phyloP scores from a whole-genome alignment of 2,797 vertebrate genomes.

The Etheostoma perlongum region DNA sequence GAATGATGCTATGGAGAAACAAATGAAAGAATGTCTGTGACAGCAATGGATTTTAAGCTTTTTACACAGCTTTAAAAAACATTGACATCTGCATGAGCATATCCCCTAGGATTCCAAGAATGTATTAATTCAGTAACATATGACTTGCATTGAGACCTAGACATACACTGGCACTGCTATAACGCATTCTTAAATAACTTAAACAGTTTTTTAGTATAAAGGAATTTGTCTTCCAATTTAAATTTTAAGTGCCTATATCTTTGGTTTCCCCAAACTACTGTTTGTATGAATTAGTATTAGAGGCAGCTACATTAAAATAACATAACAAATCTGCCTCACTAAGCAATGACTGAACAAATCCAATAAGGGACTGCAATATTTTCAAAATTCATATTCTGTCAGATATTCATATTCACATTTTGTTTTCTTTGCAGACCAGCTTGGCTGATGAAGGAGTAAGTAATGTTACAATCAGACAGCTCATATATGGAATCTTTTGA shows the following conservation, averaged over 20 bases:
- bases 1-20: constrained; percentile 58
- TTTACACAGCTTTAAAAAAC: constrained; percentile 29
- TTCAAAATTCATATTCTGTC: not conserved
- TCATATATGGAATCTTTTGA: constrained; percentile 11
- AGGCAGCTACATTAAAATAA: not conserved
- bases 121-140: not conserved
- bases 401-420: constrained; percentile 12
- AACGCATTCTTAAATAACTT: not conserved
- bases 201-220: not conserved
- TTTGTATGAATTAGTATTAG: not conserved
- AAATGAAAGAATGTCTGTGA: constrained; percentile 46
- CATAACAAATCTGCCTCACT: not conserved
- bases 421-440: constrained; percentile 82
- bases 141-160: constrained; percentile 2
- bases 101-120: not conserved
- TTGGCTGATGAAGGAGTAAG: constrained; percentile 90
- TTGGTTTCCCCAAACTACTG: not conserved
- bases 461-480: constrained; percentile 28
- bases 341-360: not conserved
- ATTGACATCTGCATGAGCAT: constrained; percentile 27
- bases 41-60: constrained; percentile 30
- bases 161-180: not conserved
- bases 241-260: not conserved
- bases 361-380: not conserved
- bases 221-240: not conserved